Evolutionary conservation across 2,113 vertebrate species (phyloP).

Genomic region (Psilopsiagon aurifrons): DNA sequence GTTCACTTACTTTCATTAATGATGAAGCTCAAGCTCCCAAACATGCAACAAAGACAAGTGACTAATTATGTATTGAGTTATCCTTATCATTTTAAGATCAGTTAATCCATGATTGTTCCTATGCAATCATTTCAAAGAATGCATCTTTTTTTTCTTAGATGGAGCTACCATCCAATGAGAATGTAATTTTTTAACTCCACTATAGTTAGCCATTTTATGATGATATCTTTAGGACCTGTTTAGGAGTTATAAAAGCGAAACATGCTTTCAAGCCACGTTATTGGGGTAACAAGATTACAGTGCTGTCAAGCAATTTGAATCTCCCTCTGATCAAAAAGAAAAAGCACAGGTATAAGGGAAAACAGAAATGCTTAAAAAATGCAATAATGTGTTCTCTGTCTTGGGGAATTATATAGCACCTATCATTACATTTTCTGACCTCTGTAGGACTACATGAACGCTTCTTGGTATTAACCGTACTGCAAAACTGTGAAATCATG

Average conservation of each 20-base stretch:
- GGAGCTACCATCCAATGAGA: neutral
- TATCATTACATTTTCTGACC: neutral
- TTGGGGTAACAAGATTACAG: neutral
- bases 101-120: neutral
- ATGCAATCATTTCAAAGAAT: neutral
- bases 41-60: constrained; percentile 1
- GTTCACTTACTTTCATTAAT: constrained; percentile 46
- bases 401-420: neutral
- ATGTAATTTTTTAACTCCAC: neutral
- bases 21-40: constrained; percentile 16
- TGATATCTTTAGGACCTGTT: neutral
- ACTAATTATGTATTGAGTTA: constrained; percentile 32
- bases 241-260: neutral
- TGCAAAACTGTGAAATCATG: neutral
- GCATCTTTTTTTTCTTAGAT: neutral
- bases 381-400: neutral
- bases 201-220: neutral
- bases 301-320: neutral
- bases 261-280: neutral
- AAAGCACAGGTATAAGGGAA: neutral
- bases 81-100: constrained; percentile 3
- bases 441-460: neutral
- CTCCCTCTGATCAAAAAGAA: neutral
- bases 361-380: neutral
- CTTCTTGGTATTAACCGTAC: neutral